Percentiles rank a stretch among this genome's conserved stretches.
These are phyloP conservation scores for Triplophysa dalaica DNA, from an alignment of 2,113 vertebrate genomes.

Conservation along the genomic window DNA sequence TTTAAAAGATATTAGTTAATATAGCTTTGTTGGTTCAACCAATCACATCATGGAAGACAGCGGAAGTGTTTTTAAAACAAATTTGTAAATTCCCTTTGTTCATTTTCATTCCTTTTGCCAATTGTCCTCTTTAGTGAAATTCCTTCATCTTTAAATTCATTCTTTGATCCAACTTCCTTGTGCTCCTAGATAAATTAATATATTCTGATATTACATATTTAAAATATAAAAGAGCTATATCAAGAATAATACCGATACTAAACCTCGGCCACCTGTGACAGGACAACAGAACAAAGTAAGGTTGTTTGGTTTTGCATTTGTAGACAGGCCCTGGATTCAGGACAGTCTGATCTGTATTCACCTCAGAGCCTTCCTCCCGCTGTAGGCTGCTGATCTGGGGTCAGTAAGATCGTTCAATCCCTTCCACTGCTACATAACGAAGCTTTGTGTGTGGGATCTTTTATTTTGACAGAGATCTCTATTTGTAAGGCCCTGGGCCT, in stretches of 20 bases:
- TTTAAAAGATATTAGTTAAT: too few species aligned
- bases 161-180: too few species aligned
- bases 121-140: too few species aligned
- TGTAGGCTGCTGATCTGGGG: constrained; percentile 44
- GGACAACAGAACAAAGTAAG: constrained; percentile 14
- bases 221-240: not conserved
- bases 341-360: constrained; percentile 50
- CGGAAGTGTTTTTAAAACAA: too few species aligned
- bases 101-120: too few species aligned
- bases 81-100: too few species aligned
- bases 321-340: constrained; percentile 49
- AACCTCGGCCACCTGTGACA: not conserved
- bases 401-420: constrained; percentile 41
- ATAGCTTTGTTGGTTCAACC: too few species aligned
- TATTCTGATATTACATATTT: too few species aligned
- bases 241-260: not conserved
- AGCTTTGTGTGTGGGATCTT: constrained; percentile 10
- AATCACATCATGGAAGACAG: too few species aligned
- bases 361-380: constrained; percentile 38
- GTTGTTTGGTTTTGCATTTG: constrained; percentile 42
- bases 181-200: too few species aligned
- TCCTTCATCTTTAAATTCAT: too few species aligned
- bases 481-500: not conserved
- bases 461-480: not conserved
- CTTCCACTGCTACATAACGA: constrained; percentile 32